Evolutionary conservation across 37 sponge, comb jelly and placozoan species (phyloP), one percentile per base, ranked within the genome.

Genomic region (Geodia barretti): DNA sequence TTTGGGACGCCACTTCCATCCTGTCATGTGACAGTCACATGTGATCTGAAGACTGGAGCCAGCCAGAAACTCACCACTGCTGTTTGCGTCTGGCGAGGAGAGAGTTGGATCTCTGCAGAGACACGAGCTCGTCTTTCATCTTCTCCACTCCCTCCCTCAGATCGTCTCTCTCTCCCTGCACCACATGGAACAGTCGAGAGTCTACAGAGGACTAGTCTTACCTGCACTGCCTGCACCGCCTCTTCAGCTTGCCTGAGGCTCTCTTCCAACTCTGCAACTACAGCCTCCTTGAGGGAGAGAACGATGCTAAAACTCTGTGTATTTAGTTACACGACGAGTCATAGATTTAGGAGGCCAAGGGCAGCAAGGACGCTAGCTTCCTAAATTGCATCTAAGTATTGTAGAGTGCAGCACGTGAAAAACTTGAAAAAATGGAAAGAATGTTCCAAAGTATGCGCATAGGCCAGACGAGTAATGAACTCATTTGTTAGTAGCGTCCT

Each of bases 1-100:
- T 64, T 3, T 62, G 73, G 5, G 64, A 20, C 2, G 77, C 64
- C 39, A 77, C 77, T 1, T 39, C 42, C 41, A 33, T 71, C 60
- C 72, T 36, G 29, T 62, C 60, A 47, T 14, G 14, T 47, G 54
- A 47, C 54, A 17, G 14, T 47, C 54, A 47, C 54, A 47, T 47
- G 54, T 17, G n/a, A n/a, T n/a, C n/a, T n/a, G n/a, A n/a, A n/a
- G n/a, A n/a, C n/a, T n/a, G n/a, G n/a, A n/a, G 54, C 7, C 54
- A 47, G 54, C 7, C 11, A 14, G 14, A 47, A 47, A 17, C 54
- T 47, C 11, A 47, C 54, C 54, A 47, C 14, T 47, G 54, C 54
- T 47, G 54, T 47, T 47, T 47, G 54, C 54, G 54, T 47, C 14
- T 47, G 54, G 54, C 54, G 7, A 47, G 54, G 54, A 47, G 54